Evolutionary conservation across 2,888 invertebrate genomes (phyloP), one percentile per base, ranked within the genome.

Genomic region (Tetanocera ferruginea): DNA sequence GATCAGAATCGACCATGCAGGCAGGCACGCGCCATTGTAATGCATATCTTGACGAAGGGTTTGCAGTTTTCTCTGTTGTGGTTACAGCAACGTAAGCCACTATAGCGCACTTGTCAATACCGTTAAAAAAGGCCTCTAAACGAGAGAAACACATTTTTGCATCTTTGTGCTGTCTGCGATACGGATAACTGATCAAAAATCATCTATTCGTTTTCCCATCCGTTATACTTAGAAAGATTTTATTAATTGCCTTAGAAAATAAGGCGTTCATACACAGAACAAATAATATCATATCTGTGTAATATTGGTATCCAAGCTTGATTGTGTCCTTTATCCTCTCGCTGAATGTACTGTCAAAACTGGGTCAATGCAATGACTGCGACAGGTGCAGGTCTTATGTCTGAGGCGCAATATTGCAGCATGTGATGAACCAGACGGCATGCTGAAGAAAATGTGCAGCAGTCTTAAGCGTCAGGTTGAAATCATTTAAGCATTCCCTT

Each of bases 311-410:
- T 70, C 51, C 51, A 14, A 70, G 51, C 9, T 17, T 31, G 1
- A 4, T 51, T 6, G 37, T 37, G 72, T 57, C 69, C 57, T 72
- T 75, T 49, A 37, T 34, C 55, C 34, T 67, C 64, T n/a, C 23
- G 31, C 52, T 34, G 5, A n/a, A 19, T 37, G 71, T 28, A 31
- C 23, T 52, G 49, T 51, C 52, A 55, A 75, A 75, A 75, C 55
- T 75, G 75, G 75, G 75, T 75, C 75, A 75, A 75, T 75, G 55
- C 75, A 75, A 75, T 51, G 62, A 74, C 75, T 67, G 37, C 75
- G 75, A 75, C 75, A 75, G 75, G 75, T 75, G 75, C 75, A 75
- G 52, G 55, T 55, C 75, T 75, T 55, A 31, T 34, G 73, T 62
- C 43, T 62, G 28, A 52, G 64, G 55, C 34, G 23, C 75, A 75